phyloP scores from a whole-genome alignment of 2,888 invertebrate species.

The Papilio elwesi region DNA sequence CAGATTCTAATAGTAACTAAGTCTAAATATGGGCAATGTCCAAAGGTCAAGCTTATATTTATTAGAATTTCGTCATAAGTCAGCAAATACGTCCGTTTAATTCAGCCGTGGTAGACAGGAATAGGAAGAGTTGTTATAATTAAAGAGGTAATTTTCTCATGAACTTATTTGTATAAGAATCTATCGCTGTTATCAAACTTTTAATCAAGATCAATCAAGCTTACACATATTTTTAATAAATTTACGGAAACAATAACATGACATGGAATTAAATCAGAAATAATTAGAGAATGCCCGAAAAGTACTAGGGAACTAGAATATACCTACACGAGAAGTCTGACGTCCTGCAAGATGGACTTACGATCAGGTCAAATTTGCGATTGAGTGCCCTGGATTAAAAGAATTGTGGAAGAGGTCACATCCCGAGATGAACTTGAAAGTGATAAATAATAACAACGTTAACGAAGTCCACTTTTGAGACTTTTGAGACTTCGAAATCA shows the following conservation, averaged over 20 bases:
- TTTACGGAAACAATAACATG: too few relatives aligned
- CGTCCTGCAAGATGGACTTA: not conserved
- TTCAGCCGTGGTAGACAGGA: not conserved
- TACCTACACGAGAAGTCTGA: too few relatives aligned
- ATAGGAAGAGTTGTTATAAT: not conserved
- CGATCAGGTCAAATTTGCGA: not conserved
- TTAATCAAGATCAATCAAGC: too few relatives aligned
- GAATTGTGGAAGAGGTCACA: not conserved
- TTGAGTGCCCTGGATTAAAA: not conserved
- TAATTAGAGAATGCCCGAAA: too few relatives aligned
- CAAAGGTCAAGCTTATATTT: slow-evolving; percentile 3
- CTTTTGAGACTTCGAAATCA: not conserved
- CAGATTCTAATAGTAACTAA: slow-evolving; percentile 16
- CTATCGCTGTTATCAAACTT: too few relatives aligned
- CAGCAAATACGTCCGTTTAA: not conserved
- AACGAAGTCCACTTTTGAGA: not conserved
- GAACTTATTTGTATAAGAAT: too few relatives aligned
- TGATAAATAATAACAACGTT: not conserved
- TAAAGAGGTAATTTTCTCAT: too few relatives aligned
- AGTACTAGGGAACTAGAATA: too few relatives aligned
- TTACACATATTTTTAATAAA: too few relatives aligned
- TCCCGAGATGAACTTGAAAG: too few relatives aligned
- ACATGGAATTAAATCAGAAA: too few relatives aligned
- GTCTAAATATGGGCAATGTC: slow-evolving; percentile 23
- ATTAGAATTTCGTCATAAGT: slow-evolving; percentile 5